Percentiles rank a stretch among this genome's conserved stretches.
These are phyloP conservation scores for Rhegmatorhina hoffmannsi DNA, from an alignment of 2,113 vertebrate species.

Conservation along the genomic window DNA sequence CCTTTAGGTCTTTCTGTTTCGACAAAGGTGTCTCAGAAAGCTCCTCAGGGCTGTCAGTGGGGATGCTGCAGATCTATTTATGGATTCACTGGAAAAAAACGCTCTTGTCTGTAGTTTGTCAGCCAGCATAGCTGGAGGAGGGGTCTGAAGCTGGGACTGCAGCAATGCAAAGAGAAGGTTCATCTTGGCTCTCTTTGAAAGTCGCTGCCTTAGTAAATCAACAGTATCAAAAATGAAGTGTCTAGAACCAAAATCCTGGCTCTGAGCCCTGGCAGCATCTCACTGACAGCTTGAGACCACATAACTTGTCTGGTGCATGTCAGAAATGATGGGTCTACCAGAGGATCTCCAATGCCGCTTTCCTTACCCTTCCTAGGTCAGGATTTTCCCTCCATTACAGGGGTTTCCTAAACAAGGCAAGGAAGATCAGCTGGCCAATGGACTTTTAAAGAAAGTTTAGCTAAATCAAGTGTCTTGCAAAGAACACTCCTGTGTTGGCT, in stretches of 20 bases:
- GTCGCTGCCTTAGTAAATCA: background rate
- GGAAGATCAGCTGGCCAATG: background rate
- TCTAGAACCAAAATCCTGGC: background rate
- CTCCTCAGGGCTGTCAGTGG: background rate
- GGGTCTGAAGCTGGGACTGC: background rate
- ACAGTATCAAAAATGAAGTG: background rate
- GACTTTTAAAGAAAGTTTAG: background rate
- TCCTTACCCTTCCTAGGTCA: background rate
- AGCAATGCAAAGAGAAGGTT: background rate
- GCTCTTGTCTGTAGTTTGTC: background rate
- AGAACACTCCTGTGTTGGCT: rapidly evolving
- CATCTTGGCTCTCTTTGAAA: background rate
- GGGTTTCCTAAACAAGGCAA: background rate
- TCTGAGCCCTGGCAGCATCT: background rate
- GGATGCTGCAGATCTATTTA: background rate
- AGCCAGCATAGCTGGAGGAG: background rate
- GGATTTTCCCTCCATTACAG: background rate
- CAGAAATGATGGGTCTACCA: background rate
- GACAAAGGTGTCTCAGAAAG: background rate
- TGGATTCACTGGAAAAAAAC: background rate
- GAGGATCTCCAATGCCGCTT: background rate
- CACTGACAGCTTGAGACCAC: rapidly evolving
- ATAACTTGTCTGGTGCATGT: background rate
- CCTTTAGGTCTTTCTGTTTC: background rate
- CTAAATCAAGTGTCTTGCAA: background rate